Evolutionary conservation across 92 coral and sea anemone species (phyloP), one percentile per base, ranked within the genome.

Genomic region (Epizoanthus illoricatus): DNA sequence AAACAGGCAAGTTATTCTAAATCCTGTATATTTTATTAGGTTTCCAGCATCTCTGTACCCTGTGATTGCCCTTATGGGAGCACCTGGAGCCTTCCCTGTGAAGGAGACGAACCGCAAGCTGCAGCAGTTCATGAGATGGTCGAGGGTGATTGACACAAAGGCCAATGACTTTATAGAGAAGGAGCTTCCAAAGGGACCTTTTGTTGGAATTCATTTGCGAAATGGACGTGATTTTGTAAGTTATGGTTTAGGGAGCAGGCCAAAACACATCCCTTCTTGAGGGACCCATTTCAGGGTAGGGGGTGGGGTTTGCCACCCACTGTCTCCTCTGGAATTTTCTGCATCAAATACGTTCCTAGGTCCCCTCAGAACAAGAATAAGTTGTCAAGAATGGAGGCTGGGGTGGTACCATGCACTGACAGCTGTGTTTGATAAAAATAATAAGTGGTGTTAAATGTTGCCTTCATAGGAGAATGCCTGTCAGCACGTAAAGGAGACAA

Each of bases 151-250:
- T 57, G 90, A 91, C 24, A 91, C 88, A 74, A 90, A 85, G 76
- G 95, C 97, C 33, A 87, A 93, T 19, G 70, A 87, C 62, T 93
- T 91, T 65, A 88, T 95, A 41, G 84, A 80, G 11, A 73, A 41
- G 47, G 86, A 81, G 6, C 90, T 95, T 45, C 94, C 91, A 3
- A 80, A 91, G 59, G 96, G 97, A 19, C 96, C 98, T 23, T 95
- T 91, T 89, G 95, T 95, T 71, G 98, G 98, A 36, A 95, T 95
- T 65, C 98, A 95, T 78, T 91, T 95, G 18, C 88, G 98, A 57
- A 95, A 92, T 93, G 98, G 98, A 16, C 76, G 89, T 21, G 98
- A 95, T 72, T 95, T 94, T 94, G 98, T 95, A 84, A 90, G 92
- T 89, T 19, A 13, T 10, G 10, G 12, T 33, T n/a, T 58, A 33